Percentiles rank a stretch among this genome's conserved stretches.
phyloP scores from a whole-genome alignment of 2,113 vertebrate genomes.

The Campylomormyrus numenius region DNA sequence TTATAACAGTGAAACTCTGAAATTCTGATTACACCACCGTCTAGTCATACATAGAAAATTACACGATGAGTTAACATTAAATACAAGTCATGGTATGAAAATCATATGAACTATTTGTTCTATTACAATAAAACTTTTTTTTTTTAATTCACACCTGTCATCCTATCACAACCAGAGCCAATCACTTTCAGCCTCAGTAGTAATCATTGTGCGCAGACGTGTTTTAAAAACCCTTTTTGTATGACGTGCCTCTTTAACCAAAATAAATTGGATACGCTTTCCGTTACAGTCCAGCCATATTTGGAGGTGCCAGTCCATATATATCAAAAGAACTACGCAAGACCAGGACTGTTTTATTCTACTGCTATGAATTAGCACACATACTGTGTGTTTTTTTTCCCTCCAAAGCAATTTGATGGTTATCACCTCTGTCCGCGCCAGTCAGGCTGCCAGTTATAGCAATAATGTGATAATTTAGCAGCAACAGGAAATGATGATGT shows the following conservation, averaged over 20 bases:
- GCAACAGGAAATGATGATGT: slow-evolving; percentile 39
- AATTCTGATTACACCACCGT: neutral
- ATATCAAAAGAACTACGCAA: neutral
- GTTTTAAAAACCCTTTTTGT: neutral
- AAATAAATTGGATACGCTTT: neutral
- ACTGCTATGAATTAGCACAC: slow-evolving; percentile 33
- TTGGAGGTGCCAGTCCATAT: neutral
- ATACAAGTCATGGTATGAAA: neutral
- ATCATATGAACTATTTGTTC: neutral
- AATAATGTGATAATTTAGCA: slow-evolving; percentile 28
- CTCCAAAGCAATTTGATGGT: slow-evolving; percentile 44
- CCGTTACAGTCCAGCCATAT: neutral
- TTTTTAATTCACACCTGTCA: neutral
- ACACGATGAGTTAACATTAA: neutral
- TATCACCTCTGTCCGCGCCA: slow-evolving; percentile 46
- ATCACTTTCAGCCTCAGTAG: neutral
- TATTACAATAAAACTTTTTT: neutral
- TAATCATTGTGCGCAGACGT: neutral
- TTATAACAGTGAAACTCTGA: neutral
- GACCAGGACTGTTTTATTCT: neutral
- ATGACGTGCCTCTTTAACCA: neutral
- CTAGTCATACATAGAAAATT: neutral
- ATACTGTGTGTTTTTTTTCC: slow-evolving; percentile 50
- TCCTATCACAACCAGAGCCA: neutral
- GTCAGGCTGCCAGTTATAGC: slow-evolving; percentile 30